Conservation (phyloP, 2,113 vertebrate species). For the Cyanoramphus novaezelandiae region DNA sequence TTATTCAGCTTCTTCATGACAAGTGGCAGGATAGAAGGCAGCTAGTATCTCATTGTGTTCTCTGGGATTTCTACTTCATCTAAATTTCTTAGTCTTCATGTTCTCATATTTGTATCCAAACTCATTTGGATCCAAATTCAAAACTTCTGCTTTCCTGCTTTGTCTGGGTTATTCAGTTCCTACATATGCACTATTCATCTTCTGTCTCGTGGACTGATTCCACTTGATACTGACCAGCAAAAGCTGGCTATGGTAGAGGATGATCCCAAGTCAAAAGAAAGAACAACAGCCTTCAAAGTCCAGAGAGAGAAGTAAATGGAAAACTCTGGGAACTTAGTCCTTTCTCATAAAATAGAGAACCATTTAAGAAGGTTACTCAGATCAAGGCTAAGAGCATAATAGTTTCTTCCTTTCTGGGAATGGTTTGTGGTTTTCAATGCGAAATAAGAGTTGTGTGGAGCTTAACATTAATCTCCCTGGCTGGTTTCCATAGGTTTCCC, state of each 20-base stretch:
- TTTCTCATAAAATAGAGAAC: not conserved
- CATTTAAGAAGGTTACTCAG: not conserved
- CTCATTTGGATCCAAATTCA: not conserved
- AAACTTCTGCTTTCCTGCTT: not conserved
- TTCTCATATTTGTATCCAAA: not conserved
- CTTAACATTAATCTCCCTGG: conserved; percentile 28
- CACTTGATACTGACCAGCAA: not conserved
- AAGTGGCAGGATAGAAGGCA: not conserved
- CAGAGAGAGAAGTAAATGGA: not conserved
- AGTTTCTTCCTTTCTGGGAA: not conserved
- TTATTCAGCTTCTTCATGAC: not conserved
- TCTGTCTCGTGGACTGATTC: not conserved
- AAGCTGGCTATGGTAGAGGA: not conserved
- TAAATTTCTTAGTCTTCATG: not conserved
- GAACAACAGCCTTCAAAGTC: not conserved
- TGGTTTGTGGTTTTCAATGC: conserved; percentile 25
- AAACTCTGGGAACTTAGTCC: not conserved
- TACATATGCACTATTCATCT: not conserved
- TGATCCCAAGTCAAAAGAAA: not conserved
- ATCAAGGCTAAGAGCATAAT: not conserved
- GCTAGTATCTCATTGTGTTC: not conserved
- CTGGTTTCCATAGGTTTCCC: not conserved
- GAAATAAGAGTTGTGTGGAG: conserved; percentile 39
- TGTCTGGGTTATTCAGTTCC: not conserved
- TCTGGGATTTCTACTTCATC: not conserved